Percentiles rank a stretch among this genome's conserved stretches.
Conservation (phyloP, 1,140 invertebrate species). For the Ceratitis capitata region DNA sequence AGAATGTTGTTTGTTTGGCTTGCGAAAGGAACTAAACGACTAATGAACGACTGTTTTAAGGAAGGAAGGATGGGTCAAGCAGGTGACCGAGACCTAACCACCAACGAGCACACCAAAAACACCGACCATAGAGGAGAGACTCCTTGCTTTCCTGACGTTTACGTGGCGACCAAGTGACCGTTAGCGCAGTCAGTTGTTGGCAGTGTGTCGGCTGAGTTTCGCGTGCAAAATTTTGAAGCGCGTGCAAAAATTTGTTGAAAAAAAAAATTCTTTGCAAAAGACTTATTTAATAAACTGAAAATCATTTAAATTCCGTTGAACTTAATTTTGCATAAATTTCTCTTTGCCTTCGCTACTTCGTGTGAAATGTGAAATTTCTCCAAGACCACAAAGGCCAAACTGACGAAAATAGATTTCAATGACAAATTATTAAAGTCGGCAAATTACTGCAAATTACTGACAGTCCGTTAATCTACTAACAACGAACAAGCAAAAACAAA, state of each 20-base stretch:
- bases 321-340: constrained; percentile 12
- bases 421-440: constrained; percentile 29
- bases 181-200: not conserved
- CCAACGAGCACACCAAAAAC: not conserved
- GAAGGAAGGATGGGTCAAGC: not conserved
- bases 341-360: not conserved
- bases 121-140: too few relatives aligned
- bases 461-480: not conserved
- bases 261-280: not conserved
- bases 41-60: not conserved
- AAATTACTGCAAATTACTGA: constrained; percentile 19
- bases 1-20: not conserved
- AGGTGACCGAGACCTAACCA: not conserved
- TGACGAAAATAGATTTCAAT: constrained; percentile 21
- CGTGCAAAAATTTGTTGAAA: not conserved
- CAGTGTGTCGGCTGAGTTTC: not conserved
- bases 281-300: not conserved
- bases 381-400: not conserved
- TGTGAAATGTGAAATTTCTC: not conserved
- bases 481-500: not conserved
- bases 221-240: not conserved
- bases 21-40: not conserved
- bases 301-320: not conserved
- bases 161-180: constrained; percentile 6
- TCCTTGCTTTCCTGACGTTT: not conserved